These are phyloP conservation scores for Protaetia brevitarsis DNA, from an alignment of 1,140 invertebrate species.

Conservation along the genomic window DNA sequence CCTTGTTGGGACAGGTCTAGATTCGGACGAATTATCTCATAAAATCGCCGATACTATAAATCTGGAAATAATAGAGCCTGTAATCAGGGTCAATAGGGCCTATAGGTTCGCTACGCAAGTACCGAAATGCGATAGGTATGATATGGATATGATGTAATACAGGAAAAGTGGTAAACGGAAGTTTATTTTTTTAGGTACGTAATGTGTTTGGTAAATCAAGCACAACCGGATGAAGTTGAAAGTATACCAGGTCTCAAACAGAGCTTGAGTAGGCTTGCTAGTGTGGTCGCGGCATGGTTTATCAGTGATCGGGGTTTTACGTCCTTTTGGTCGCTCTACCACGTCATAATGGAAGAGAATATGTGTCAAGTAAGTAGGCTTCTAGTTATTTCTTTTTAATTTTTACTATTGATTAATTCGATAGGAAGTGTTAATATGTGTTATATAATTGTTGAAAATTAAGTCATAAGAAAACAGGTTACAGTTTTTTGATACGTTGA, in stretches of 20 bases:
- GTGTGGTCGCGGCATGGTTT: constrained; percentile 67
- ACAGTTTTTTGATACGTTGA: no score
- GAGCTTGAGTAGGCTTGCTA: constrained; percentile 67
- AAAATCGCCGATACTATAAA: constrained; percentile 74
- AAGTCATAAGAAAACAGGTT: no score
- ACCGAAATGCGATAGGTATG: constrained; percentile 65
- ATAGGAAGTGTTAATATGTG: no score
- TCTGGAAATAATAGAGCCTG: constrained; percentile 73
- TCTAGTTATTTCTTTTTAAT: neutral
- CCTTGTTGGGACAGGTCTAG: constrained; percentile 53
- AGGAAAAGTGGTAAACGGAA: neutral
- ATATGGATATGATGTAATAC: constrained; percentile 19
- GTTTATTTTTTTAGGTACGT: constrained; percentile 60
- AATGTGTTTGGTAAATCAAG: constrained; percentile 70
- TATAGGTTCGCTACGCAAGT: constrained; percentile 67
- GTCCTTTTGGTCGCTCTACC: constrained; percentile 58
- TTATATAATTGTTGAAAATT: no score
- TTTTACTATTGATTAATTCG: no score
- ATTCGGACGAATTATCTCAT: constrained; percentile 66
- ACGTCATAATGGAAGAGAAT: constrained; percentile 53
- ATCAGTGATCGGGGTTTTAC: constrained; percentile 58
- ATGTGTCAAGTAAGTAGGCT: constrained; percentile 52
- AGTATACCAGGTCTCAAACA: constrained; percentile 59
- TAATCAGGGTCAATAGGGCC: constrained; percentile 70
- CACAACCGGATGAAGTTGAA: constrained; percentile 51